Evolutionary conservation across 2,888 invertebrate species (phyloP), one percentile per base, ranked within the genome.

Genomic region (Linyphia triangularis): DNA sequence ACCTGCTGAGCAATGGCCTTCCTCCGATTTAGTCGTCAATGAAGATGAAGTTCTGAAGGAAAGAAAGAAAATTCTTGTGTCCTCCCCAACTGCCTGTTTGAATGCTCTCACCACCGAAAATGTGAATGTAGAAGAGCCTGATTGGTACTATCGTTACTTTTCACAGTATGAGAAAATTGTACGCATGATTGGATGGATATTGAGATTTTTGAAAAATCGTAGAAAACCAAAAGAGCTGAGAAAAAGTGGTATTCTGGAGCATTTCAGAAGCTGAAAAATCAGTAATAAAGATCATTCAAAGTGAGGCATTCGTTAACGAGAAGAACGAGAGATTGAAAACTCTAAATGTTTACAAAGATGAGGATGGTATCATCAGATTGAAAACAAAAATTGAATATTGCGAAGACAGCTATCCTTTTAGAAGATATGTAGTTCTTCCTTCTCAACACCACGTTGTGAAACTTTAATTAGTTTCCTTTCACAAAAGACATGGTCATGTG

Each of bases 141-240:
- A n/a, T n/a, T 79, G 78, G 65, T 65, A 65, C 19, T 65, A 22
- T 30, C 59, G 40, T n/a, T 63, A 40, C 30, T 79, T 79, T 79
- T 79, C 78, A 10, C 9, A n/a, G 0, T 33, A 63, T 24, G 24
- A 51, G 33, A 61, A 83, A 43, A 72, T 83, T 28, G 16, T 72
- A 59, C 13, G 24, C 9, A 59, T 63, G 0, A 61, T 61, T 63
- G 63, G 24, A 13, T 73, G 63, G 63, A 83, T 83, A 3, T 19
- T 40, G 13, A 37, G 61, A 72, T 73, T 83, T 43, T n/a, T 72
- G 5, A 7, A 4, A 30, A 72, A 72, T 26, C 40, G 28, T 72
- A 59, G 9, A 61, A 61, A 24, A n/a, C 2, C 13, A 43, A 19
- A 63, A 65, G 19, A n/a, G 19, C 2, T 9, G 16, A 63, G 51